A percentile compares a stretch with the other conserved stretches of the same genome.
Evolutionary conservation across 2,797 vertebrate genomes (phyloP).

Genomic region (Huso huso): DNA sequence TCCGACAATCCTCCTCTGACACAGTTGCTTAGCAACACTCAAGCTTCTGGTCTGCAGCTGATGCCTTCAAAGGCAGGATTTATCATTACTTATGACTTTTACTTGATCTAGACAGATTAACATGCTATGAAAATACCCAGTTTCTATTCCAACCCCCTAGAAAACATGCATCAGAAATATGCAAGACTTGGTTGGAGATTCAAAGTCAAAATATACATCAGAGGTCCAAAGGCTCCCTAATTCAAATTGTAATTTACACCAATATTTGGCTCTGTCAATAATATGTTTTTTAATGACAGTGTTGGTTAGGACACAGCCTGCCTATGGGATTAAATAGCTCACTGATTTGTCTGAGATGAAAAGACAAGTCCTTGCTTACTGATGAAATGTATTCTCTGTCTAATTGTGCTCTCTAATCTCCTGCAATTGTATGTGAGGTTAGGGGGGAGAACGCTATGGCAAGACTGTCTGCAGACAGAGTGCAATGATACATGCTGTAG

Average conservation of each 20-base stretch:
- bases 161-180: slow-evolving; percentile 15
- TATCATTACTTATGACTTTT: slow-evolving; percentile 54
- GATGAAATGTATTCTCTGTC: slow-evolving; percentile 32
- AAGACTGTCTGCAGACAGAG: slow-evolving; percentile 22
- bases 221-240: slow-evolving; percentile 7
- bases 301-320: neutral
- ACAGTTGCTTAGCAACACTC: slow-evolving; percentile 70
- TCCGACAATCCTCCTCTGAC: slow-evolving; percentile 56
- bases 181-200: neutral
- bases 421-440: slow-evolving; percentile 32
- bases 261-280: neutral
- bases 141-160: slow-evolving; percentile 34
- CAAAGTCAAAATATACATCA: neutral
- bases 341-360: slow-evolving; percentile 21
- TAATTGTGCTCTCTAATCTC: slow-evolving; percentile 39
- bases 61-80: slow-evolving; percentile 48
- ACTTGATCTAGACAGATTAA: slow-evolving; percentile 77
- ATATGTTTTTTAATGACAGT: neutral
- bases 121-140: slow-evolving; percentile 42
- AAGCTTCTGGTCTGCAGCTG: slow-evolving; percentile 61
- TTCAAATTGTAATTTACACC: slow-evolving; percentile 20
- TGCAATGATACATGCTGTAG: neutral
- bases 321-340: neutral
- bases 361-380: slow-evolving; percentile 19
- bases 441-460: slow-evolving; percentile 20